phyloP scores from a whole-genome alignment of 2,888 invertebrate genomes.

The Vannuccia rotundouncinata region DNA sequence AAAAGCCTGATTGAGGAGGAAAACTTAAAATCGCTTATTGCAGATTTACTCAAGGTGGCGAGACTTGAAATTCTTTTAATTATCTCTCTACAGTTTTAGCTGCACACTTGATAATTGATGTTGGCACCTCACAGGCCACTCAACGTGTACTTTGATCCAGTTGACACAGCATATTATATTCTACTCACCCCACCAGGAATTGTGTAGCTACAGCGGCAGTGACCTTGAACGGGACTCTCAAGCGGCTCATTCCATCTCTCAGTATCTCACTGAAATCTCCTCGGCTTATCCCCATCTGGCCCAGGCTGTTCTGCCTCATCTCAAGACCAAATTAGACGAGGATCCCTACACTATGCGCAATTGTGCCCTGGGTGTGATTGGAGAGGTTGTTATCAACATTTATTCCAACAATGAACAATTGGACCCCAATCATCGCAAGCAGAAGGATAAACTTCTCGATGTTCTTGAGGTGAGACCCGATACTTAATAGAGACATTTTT shows the following conservation, averaged over 20 bases:
- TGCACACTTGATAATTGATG: no score
- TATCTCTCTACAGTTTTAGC: no score
- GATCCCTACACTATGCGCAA: slow-evolving; percentile 64
- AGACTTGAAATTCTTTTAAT: neutral
- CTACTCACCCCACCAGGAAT: neutral
- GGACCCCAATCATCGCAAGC: slow-evolving; percentile 64
- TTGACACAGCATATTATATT: no score
- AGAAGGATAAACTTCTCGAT: slow-evolving; percentile 72
- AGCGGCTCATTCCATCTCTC: slow-evolving; percentile 27
- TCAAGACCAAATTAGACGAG: slow-evolving; percentile 34
- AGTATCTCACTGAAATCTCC: slow-evolving; percentile 27
- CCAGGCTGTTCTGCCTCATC: slow-evolving; percentile 27
- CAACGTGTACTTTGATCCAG: no score
- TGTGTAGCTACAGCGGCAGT: slow-evolving; percentile 5
- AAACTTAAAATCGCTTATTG: slow-evolving; percentile 32
- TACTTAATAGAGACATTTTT: no score
- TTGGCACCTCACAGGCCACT: no score
- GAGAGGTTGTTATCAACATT: slow-evolving; percentile 61
- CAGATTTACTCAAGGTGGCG: slow-evolving; percentile 34
- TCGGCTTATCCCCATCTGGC: slow-evolving; percentile 34
- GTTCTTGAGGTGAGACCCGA: slow-evolving; percentile 35
- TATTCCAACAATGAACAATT: slow-evolving; percentile 63
- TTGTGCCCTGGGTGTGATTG: slow-evolving; percentile 74
- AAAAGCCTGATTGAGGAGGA: slow-evolving; percentile 27
- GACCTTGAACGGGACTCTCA: slow-evolving; percentile 34